phyloP scores from a whole-genome alignment of 2,888 invertebrate genomes.

The Xanthostigma xanthostigma region DNA sequence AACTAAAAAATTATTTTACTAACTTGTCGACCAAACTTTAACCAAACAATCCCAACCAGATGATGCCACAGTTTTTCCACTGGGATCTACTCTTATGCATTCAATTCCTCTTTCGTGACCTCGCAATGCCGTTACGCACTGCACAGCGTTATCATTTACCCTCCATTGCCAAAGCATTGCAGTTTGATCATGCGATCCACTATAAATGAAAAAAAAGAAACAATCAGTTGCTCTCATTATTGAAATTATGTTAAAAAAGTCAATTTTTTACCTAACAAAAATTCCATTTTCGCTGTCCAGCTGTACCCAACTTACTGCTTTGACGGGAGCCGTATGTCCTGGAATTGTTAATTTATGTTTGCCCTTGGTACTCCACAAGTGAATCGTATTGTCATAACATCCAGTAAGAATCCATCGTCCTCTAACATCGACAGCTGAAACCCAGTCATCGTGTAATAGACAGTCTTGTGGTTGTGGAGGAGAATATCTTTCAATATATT shows the following conservation, averaged over 20 bases:
- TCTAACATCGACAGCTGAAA: conserved; percentile 65
- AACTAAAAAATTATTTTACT: conserved; percentile 17
- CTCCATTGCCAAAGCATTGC: conserved; percentile 84
- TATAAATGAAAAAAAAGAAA: conserved; percentile 20
- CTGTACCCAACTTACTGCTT: conserved; percentile 77
- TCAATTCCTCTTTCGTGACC: conserved; percentile 91
- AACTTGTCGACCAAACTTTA: conserved; percentile 78
- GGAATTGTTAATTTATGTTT: conserved; percentile 70
- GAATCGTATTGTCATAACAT: conserved; percentile 84
- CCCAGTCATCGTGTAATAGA: conserved; percentile 94
- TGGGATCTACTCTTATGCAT: conserved; percentile 62
- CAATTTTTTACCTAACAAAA: conserved; percentile 46
- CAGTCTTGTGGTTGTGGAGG: conserved; percentile 88
- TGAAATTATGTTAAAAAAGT: conserved; percentile 1
- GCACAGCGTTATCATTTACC: conserved; percentile 53
- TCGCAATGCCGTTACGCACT: conserved; percentile 65
- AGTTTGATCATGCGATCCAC: conserved; percentile 85
- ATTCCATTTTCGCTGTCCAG: conserved; percentile 44
- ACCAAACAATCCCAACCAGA: conserved; percentile 88
- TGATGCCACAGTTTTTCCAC: conserved; percentile 51
- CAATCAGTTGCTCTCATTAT: neutral
- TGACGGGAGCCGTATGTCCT: conserved; percentile 76
- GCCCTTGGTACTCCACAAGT: conserved; percentile 79
- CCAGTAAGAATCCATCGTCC: conserved; percentile 75
- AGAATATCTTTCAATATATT: conserved; percentile 81